Conservation (phyloP, 2,797 vertebrate genomes). For the Coracias cyanogaster region DNA sequence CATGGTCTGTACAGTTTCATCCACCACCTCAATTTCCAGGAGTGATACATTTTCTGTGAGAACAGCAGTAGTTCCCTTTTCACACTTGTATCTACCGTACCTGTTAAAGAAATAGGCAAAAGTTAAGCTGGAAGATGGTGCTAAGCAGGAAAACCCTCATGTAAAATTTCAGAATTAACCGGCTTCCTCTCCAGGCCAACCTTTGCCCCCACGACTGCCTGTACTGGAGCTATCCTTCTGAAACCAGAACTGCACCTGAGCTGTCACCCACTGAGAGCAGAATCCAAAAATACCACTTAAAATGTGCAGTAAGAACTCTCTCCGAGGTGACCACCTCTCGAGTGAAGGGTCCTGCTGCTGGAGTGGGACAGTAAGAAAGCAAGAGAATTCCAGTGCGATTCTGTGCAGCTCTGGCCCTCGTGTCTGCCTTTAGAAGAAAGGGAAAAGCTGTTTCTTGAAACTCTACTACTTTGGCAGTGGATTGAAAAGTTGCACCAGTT, state of each 20-base stretch:
- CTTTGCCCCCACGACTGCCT: neutral
- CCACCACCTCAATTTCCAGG: slow-evolving; percentile 88
- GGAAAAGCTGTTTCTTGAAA: neutral
- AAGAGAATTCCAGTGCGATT: rapidly evolving
- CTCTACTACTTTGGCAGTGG: neutral
- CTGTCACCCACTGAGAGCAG: too few relatives aligned
- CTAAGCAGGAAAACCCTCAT: rapidly evolving
- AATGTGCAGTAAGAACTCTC: rapidly evolving
- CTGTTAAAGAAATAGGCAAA: slow-evolving; percentile 67
- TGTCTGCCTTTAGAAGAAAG: neutral
- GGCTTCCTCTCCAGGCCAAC: neutral
- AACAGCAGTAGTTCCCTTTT: slow-evolving; percentile 89
- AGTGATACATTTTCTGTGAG: slow-evolving; percentile 82
- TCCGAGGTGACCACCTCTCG: rapidly evolving
- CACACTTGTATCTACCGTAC: slow-evolving; percentile 92
- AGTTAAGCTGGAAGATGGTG: neutral
- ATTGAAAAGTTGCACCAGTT: neutral
- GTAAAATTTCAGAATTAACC: neutral
- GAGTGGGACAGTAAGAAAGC: neutral
- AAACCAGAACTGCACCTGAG: neutral
- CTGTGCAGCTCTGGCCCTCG: neutral
- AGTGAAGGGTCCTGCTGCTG: rapidly evolving
- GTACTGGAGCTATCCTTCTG: neutral
- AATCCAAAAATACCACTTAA: neutral
- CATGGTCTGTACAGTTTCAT: slow-evolving; percentile 94